A percentile compares a stretch with the other conserved stretches of the same genome.
Conservation (phyloP, 2,113 vertebrate genomes). For the Phyllostomus hastatus region DNA sequence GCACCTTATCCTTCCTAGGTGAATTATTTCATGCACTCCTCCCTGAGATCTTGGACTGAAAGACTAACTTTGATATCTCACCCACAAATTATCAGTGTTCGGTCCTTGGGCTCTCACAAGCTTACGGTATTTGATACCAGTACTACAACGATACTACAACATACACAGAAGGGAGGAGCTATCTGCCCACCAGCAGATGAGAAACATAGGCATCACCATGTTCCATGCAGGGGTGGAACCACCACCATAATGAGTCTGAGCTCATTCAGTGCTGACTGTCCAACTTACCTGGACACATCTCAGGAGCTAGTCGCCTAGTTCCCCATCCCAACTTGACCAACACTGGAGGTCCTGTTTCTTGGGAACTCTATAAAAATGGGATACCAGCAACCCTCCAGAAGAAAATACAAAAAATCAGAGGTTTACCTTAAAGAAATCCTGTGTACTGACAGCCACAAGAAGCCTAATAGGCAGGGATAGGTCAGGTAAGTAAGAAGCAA, state of each 20-base stretch:
- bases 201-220: background rate
- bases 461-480: background rate
- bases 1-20: background rate
- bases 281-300: background rate
- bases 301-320: background rate
- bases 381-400: background rate
- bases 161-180: background rate
- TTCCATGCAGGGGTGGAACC: fast-evolving
- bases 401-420: background rate
- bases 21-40: background rate
- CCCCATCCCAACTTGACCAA: background rate
- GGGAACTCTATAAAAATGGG: background rate
- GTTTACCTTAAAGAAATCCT: background rate
- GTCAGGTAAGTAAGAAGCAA: background rate
- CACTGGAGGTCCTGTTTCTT: background rate
- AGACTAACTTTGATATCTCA: background rate
- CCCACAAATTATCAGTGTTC: background rate
- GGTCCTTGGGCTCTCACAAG: background rate
- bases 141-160: no score
- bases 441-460: background rate
- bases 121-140: background rate
- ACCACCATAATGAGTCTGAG: background rate
- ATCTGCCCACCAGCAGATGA: no score
- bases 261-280: background rate
- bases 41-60: background rate